Conservation (phyloP, 2,113 vertebrate species). For the Dinomys branickii region DNA sequence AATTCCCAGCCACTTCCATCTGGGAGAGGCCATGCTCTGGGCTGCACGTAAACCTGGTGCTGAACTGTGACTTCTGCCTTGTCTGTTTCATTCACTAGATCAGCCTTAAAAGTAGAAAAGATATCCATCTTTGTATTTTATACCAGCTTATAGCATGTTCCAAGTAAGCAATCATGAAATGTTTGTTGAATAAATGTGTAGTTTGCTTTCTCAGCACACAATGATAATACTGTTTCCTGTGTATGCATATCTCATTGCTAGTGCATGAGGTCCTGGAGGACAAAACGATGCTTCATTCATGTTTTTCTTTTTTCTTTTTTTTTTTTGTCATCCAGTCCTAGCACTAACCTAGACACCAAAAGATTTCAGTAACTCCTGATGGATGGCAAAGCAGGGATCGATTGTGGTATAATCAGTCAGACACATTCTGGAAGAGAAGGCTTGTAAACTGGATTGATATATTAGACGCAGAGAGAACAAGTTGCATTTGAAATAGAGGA, state of each 20-base stretch:
- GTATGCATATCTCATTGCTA: neutral
- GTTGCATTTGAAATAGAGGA: neutral
- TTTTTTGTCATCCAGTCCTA: slow-evolving; percentile 40
- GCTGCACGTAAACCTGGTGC: neutral
- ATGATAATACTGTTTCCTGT: neutral
- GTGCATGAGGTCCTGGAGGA: slow-evolving; percentile 14
- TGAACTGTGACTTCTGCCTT: neutral
- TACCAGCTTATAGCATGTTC: neutral
- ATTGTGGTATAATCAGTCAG: neutral
- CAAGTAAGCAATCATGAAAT: neutral
- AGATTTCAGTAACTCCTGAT: slow-evolving; percentile 38
- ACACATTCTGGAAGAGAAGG: neutral
- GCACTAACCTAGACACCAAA: slow-evolving; percentile 15
- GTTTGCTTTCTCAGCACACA: slow-evolving; percentile 25
- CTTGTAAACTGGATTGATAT: neutral
- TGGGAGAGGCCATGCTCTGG: neutral
- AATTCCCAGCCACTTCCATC: neutral
- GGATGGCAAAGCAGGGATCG: slow-evolving; percentile 38
- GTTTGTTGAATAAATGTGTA: neutral
- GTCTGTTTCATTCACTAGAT: neutral
- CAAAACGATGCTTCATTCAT: slow-evolving; percentile 22
- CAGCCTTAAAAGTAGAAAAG: neutral
- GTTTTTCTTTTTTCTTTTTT: neutral
- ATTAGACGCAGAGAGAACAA: neutral
- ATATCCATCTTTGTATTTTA: neutral